Percentiles rank a stretch among this genome's conserved stretches.
Evolutionary conservation across 2,888 invertebrate genomes (phyloP).

Genomic region (Stenolophus ochropezus): DNA sequence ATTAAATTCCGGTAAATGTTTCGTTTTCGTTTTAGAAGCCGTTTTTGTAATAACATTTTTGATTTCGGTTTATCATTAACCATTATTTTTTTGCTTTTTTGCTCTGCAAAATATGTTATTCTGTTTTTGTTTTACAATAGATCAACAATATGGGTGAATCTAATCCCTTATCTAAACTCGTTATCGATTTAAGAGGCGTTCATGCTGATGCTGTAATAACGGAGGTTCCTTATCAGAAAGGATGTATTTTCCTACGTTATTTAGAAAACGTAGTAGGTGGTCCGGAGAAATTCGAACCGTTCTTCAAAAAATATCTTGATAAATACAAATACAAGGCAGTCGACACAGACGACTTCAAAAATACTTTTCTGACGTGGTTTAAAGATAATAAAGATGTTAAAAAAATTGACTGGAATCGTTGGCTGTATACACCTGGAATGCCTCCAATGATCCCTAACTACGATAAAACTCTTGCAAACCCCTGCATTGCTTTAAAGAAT

Average conservation of each 20-base stretch:
- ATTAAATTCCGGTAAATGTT: no score
- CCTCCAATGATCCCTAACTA: conserved; percentile 90
- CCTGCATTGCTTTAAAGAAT: conserved; percentile 76
- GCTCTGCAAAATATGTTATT: not conserved
- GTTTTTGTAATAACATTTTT: no score
- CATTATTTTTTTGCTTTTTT: no score
- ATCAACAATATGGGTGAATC: conserved; percentile 77
- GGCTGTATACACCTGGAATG: conserved; percentile 91
- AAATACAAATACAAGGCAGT: conserved; percentile 89
- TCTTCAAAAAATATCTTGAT: conserved; percentile 86
- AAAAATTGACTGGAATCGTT: conserved; percentile 90
- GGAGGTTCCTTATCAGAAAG: conserved; percentile 94
- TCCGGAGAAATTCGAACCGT: conserved; percentile 87
- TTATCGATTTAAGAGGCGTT: conserved; percentile 85
- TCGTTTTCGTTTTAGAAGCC: no score
- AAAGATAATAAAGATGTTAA: conserved; percentile 75
- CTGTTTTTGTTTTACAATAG: conserved; percentile 67
- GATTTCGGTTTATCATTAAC: no score
- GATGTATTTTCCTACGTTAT: conserved; percentile 90
- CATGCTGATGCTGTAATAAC: conserved; percentile 96
- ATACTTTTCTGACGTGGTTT: no score
- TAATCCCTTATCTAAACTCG: conserved; percentile 85
- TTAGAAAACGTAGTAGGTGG: conserved; percentile 90
- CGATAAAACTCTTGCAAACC: conserved; percentile 80
- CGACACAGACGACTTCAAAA: conserved; percentile 87